Percentiles rank a stretch among this genome's conserved stretches.
These are phyloP conservation scores for Spodoptera litura DNA, from an alignment of 1,140 invertebrate genomes.

Conservation along the genomic window DNA sequence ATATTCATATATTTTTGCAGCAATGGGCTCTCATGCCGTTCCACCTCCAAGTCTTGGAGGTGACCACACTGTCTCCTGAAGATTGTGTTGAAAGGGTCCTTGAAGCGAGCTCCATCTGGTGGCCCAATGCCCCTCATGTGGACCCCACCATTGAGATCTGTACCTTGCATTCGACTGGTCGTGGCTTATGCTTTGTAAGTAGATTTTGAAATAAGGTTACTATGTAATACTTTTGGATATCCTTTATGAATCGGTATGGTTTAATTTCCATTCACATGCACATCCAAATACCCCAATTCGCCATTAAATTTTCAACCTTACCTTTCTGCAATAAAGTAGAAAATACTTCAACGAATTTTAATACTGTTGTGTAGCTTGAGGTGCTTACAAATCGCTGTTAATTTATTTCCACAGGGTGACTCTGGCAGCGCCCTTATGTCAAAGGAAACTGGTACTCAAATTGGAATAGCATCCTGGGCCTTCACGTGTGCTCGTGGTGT, in stretches of 20 bases:
- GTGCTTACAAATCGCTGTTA: background rate
- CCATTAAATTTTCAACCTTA: too few species aligned
- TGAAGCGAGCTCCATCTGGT: background rate
- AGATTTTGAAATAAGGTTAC: background rate
- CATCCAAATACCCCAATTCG: too few species aligned
- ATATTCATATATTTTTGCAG: conserved; percentile 14
- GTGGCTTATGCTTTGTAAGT: conserved; percentile 57
- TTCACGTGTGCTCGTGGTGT: conserved; percentile 84
- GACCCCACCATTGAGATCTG: conserved; percentile 50
- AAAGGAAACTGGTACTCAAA: conserved; percentile 3
- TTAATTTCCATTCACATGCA: too few species aligned
- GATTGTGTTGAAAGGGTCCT: conserved; percentile 3
- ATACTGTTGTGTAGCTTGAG: background rate
- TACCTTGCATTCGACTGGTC: conserved; percentile 48
- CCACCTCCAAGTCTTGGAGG: conserved; percentile 33
- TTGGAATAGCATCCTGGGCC: conserved; percentile 87
- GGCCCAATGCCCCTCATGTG: conserved; percentile 25
- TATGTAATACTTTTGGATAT: too few species aligned
- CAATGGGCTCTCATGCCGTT: conserved; percentile 16
- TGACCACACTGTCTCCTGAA: conserved; percentile 28
- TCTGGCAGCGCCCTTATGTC: conserved; percentile 47
- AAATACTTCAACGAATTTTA: too few species aligned
- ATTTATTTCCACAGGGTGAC: conserved; percentile 24
- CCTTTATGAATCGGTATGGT: too few species aligned
- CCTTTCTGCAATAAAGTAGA: too few species aligned